phyloP scores from a whole-genome alignment of 2,888 invertebrate genomes.

The Cephus spinipes region DNA sequence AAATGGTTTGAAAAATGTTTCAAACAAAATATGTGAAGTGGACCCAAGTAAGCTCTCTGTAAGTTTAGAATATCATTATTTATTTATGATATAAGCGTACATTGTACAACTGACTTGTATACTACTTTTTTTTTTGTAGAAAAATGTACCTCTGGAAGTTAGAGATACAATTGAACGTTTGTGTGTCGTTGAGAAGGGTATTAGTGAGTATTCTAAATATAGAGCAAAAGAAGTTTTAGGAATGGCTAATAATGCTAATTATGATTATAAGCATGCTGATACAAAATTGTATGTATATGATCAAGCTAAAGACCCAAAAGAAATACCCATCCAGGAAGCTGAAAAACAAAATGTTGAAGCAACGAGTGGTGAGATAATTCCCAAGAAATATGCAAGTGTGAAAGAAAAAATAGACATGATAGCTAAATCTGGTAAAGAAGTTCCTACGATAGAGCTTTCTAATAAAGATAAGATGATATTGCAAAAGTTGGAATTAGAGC shows the following conservation, averaged over 20 bases:
- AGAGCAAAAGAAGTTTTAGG: constrained; percentile 43
- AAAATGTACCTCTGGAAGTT: constrained; percentile 66
- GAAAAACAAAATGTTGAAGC: constrained; percentile 13
- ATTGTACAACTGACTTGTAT: background rate
- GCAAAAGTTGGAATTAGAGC: constrained; percentile 68
- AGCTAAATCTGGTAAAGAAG: constrained; percentile 40
- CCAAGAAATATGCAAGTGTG: constrained; percentile 55
- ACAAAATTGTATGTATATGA: constrained; percentile 47
- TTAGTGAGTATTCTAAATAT: constrained; percentile 72
- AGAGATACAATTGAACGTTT: constrained; percentile 74
- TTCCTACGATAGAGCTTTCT: constrained; percentile 68
- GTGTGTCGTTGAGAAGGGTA: constrained; percentile 78
- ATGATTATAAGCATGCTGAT: constrained; percentile 7
- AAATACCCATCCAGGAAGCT: constrained; percentile 31
- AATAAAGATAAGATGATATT: constrained; percentile 68
- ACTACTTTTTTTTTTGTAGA: constrained; percentile 51
- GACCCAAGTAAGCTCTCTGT: constrained; percentile 63
- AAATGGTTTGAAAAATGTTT: constrained; percentile 44
- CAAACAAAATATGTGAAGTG: constrained; percentile 48
- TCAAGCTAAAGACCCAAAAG: constrained; percentile 58
- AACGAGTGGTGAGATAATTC: constrained; percentile 18
- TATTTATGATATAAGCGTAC: background rate
- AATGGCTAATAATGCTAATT: constrained; percentile 24
- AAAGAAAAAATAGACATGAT: constrained; percentile 63
- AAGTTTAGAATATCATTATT: constrained; percentile 44